Evolutionary conservation across 2,113 vertebrate genomes (phyloP).

Genomic region (Danio rerio): GRCz12tu NC_133198.1:12377501-12378000

Average conservation of each 20-base stretch:
- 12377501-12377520: too few relatives aligned
- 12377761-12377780: conserved; percentile 54
- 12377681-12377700: conserved; percentile 79
- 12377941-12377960: too few relatives aligned
- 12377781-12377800: not conserved
- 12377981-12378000: too few relatives aligned
- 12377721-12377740: conserved; percentile 78
- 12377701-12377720: conserved; percentile 79
- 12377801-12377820: too few relatives aligned
- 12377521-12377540: not conserved
- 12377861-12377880: too few relatives aligned
- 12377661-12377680: conserved; percentile 71
- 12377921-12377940: too few relatives aligned
- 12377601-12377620: conserved; percentile 93
- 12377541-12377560: conserved; percentile 89
- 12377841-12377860: too few relatives aligned
- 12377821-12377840: too few relatives aligned
- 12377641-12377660: conserved; percentile 86
- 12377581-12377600: conserved; percentile 96
- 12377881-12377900: too few relatives aligned
- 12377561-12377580: conserved; percentile 94
- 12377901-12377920: too few relatives aligned
- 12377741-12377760: conserved; percentile 77
- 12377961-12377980: too few relatives aligned
- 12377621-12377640: conserved; percentile 86